Percentiles rank a stretch among this genome's conserved stretches.
Evolutionary conservation across 2,888 invertebrate genomes (phyloP).

Genomic region (Tachystola acroxantha): DNA sequence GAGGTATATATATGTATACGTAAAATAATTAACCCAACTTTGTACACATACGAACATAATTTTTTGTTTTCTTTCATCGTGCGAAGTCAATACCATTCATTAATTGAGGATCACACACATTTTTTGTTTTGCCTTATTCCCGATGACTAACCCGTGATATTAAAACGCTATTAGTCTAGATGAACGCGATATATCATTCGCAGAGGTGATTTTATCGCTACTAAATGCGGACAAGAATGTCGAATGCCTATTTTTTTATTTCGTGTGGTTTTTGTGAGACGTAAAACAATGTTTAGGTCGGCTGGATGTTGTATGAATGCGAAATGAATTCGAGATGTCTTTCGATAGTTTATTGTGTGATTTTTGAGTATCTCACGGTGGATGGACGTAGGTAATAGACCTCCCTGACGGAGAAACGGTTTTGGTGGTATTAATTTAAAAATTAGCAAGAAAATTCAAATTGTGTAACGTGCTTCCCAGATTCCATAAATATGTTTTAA

Average conservation of each 20-base stretch:
- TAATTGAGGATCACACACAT: constrained; percentile 21
- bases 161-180: constrained; percentile 74
- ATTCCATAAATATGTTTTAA: neutral
- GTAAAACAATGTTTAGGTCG: constrained; percentile 46
- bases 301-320: constrained; percentile 35
- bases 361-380: constrained; percentile 44
- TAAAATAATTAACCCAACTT: no score
- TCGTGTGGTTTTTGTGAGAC: constrained; percentile 42
- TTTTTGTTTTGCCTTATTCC: constrained; percentile 30
- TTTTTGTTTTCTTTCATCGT: no score
- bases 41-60: no score
- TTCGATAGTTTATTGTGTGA: constrained; percentile 40
- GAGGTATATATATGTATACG: no score
- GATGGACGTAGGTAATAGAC: constrained; percentile 27
- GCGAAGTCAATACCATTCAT: neutral
- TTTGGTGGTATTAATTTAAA: neutral
- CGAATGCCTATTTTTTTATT: constrained; percentile 55
- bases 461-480: no score
- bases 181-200: constrained; percentile 63
- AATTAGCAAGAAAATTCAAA: no score
- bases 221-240: constrained; percentile 66
- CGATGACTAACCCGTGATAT: constrained; percentile 65
- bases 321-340: constrained; percentile 45
- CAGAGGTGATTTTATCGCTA: constrained; percentile 65
- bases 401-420: constrained; percentile 19